Evolutionary conservation across 2,888 invertebrate genomes (phyloP).

Genomic region (Machimus atricapillus): DNA sequence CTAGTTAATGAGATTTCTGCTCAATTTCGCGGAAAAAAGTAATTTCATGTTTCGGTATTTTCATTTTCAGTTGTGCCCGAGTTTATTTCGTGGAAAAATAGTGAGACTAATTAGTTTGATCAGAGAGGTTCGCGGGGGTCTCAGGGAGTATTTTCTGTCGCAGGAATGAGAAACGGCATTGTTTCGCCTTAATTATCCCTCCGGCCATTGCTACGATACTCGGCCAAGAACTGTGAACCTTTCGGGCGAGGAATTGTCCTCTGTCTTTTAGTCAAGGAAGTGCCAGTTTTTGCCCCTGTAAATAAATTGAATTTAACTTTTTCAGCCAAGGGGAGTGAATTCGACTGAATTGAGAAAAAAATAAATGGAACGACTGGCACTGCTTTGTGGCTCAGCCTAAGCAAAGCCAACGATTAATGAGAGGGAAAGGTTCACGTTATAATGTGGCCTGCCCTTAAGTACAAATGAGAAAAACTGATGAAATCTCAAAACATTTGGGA

Average conservation of each 20-base stretch:
- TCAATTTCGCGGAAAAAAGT: conserved; percentile 43
- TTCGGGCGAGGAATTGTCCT: background rate
- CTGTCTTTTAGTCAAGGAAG: background rate
- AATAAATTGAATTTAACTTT: background rate
- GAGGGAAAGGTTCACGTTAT: background rate
- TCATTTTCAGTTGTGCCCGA: conserved; percentile 17
- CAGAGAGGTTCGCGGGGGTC: background rate
- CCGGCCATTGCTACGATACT: background rate
- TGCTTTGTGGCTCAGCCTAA: background rate
- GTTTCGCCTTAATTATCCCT: background rate
- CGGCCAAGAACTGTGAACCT: background rate
- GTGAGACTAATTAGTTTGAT: conserved; percentile 25
- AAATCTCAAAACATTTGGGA: background rate
- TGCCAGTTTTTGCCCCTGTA: background rate
- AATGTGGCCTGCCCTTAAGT: background rate
- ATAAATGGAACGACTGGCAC: background rate
- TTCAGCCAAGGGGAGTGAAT: background rate
- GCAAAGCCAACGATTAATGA: background rate
- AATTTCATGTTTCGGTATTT: conserved; percentile 40
- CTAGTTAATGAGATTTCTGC: conserved; percentile 41
- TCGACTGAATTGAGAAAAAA: background rate
- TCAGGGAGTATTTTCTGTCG: background rate
- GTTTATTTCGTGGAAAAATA: background rate
- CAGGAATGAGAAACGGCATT: background rate
- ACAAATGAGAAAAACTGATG: too few species aligned